Conservation (phyloP, 2,888 invertebrate genomes). For the Ectobius pallidus region DNA sequence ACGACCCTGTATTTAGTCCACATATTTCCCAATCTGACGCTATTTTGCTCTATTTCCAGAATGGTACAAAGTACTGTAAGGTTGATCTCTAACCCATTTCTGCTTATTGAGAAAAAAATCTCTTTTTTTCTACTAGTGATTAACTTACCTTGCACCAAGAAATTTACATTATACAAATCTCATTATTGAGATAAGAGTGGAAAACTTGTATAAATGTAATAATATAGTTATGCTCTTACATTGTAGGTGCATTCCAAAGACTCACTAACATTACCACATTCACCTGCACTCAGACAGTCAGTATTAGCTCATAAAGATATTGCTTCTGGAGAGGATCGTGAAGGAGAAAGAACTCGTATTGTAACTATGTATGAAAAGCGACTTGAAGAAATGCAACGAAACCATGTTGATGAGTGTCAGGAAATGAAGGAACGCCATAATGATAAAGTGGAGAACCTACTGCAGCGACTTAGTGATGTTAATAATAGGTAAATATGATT, state of each 20-base stretch:
- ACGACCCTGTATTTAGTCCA: too few species aligned
- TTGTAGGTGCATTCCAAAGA: constrained; percentile 64
- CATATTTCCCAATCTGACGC: too few species aligned
- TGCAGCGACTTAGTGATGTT: constrained; percentile 52
- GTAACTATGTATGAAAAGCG: constrained; percentile 76
- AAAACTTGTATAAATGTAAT: too few species aligned
- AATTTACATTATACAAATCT: too few species aligned
- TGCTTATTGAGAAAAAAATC: too few species aligned
- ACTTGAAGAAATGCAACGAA: constrained; percentile 74
- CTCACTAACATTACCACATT: constrained; percentile 57
- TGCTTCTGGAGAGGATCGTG: constrained; percentile 45
- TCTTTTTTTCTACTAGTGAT: too few species aligned
- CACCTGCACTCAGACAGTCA: constrained; percentile 45
- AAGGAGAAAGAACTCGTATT: constrained; percentile 67
- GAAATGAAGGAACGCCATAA: constrained; percentile 78
- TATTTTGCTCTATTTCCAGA: too few species aligned
- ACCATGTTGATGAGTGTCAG: constrained; percentile 69
- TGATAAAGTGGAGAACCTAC: constrained; percentile 61
- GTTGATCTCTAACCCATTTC: too few species aligned
- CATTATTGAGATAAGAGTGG: too few species aligned
- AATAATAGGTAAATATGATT: constrained; percentile 52
- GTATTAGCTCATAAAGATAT: not conserved
- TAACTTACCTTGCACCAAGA: too few species aligned
- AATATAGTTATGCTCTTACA: too few species aligned
- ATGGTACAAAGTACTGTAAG: too few species aligned